A percentile compares a stretch with the other conserved stretches of the same genome.
phyloP scores from a whole-genome alignment of 1,140 invertebrate genomes.

The Eulimnadia texana region DNA sequence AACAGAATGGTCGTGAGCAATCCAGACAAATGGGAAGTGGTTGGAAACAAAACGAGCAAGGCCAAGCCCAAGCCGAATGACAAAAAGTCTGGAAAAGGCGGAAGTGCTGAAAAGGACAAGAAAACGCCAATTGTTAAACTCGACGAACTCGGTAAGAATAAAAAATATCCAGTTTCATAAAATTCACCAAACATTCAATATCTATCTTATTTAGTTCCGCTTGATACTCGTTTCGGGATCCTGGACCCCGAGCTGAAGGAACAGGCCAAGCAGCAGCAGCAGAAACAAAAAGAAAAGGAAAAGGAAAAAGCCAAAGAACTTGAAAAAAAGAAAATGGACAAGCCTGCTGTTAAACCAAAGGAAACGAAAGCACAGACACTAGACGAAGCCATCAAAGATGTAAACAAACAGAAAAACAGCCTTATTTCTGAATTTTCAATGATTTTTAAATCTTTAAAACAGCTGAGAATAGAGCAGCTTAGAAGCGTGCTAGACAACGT shows the following conservation, averaged over 20 bases:
- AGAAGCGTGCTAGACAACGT: neutral
- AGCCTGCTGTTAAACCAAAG: neutral
- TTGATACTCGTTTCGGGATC: neutral
- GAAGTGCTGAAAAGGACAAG: neutral
- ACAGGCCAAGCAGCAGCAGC: neutral
- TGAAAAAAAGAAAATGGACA: conserved; percentile 4
- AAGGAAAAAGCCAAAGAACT: neutral
- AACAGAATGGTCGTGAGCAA: neutral
- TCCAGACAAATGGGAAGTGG: neutral
- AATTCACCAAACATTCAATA: neutral
- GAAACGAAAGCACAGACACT: neutral
- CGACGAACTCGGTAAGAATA: neutral
- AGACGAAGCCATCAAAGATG: conserved; percentile 6
- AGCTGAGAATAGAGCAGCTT: neutral
- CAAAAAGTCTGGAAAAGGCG: neutral
- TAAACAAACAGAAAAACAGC: too few species aligned
- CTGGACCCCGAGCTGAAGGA: neutral
- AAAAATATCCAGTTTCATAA: neutral
- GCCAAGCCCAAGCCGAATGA: neutral
- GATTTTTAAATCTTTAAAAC: too few species aligned
- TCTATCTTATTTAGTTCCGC: neutral
- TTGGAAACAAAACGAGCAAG: neutral
- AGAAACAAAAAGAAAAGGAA: conserved; percentile 3
- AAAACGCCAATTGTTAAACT: neutral
- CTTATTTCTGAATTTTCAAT: too few species aligned